Percentiles rank a stretch among this genome's conserved stretches.
These are phyloP conservation scores for Melanogrammus aeglefinus DNA, from an alignment of 2,797 vertebrate genomes.

Conservation along the genomic window DNA sequence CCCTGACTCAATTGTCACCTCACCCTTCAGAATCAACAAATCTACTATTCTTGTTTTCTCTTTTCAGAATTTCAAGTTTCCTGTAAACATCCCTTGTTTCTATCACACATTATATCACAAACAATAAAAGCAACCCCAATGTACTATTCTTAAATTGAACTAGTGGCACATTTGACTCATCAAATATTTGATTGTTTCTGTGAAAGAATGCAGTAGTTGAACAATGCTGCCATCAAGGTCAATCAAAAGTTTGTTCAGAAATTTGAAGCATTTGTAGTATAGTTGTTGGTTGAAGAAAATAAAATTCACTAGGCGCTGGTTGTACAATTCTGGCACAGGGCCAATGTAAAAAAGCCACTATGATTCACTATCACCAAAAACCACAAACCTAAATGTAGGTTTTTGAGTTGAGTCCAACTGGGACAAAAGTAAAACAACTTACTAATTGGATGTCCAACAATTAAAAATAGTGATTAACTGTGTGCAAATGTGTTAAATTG, in stretches of 20 bases:
- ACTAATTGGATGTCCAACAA: not conserved
- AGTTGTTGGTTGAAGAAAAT: too few species aligned
- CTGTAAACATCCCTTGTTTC: not conserved
- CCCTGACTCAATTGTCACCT: not conserved
- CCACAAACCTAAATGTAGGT: not conserved
- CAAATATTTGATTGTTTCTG: too few species aligned
- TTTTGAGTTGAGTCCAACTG: not conserved
- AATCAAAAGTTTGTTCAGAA: too few species aligned
- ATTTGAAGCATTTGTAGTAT: too few species aligned
- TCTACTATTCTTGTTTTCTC: not conserved
- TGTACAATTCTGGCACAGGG: too few species aligned
- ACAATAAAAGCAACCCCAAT: not conserved
- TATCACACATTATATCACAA: not conserved
- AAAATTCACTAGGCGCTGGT: too few species aligned
- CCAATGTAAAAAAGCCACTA: too few species aligned
- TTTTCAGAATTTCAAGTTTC: not conserved
- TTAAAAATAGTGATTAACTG: not conserved
- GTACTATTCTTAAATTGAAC: not conserved
- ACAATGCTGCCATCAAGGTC: too few species aligned
- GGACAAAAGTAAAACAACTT: not conserved
- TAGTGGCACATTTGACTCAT: too few species aligned
- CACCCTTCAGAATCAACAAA: not conserved
- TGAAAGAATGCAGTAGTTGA: too few species aligned
- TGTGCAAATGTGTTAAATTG: not conserved
- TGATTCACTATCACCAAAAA: too few species aligned